phyloP scores from a whole-genome alignment of 2,888 invertebrate species.

The Neocrepidodera transversa region DNA sequence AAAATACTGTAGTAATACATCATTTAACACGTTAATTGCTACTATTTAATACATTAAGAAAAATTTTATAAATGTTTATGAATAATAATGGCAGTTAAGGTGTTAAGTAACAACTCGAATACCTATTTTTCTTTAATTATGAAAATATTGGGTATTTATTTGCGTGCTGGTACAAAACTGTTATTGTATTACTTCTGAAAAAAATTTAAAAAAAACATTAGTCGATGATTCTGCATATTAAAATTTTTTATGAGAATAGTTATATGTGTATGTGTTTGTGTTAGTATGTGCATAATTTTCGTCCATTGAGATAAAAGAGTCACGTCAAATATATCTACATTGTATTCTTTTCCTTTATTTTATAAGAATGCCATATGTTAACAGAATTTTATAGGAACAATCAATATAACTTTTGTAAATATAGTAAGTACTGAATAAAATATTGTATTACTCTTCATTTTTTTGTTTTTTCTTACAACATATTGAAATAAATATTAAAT shows the following conservation, averaged over 20 bases:
- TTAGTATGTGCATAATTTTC: conserved; percentile 20
- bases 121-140: neutral
- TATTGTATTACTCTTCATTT: conserved; percentile 16
- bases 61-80: too few species aligned
- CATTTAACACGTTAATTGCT: too few species aligned
- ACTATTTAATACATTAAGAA: too few species aligned
- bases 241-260: conserved; percentile 15
- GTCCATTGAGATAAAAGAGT: conserved; percentile 26
- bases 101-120: neutral
- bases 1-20: too few species aligned
- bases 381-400: conserved; percentile 29
- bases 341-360: conserved; percentile 26
- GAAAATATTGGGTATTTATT: neutral
- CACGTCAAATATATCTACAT: conserved; percentile 27
- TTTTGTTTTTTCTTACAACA: too few species aligned
- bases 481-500: too few species aligned
- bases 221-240: conserved; percentile 14
- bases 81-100: too few species aligned
- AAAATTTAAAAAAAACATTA: too few species aligned
- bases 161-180: too few species aligned
- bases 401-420: conserved; percentile 29
- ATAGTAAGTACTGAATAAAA: conserved; percentile 27
- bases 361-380: conserved; percentile 28
- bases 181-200: too few species aligned
- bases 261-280: conserved; percentile 23